These are phyloP conservation scores for Geopemphigus sp. DNA, from an alignment of 1,140 invertebrate genomes.

Conservation along the genomic window DNA sequence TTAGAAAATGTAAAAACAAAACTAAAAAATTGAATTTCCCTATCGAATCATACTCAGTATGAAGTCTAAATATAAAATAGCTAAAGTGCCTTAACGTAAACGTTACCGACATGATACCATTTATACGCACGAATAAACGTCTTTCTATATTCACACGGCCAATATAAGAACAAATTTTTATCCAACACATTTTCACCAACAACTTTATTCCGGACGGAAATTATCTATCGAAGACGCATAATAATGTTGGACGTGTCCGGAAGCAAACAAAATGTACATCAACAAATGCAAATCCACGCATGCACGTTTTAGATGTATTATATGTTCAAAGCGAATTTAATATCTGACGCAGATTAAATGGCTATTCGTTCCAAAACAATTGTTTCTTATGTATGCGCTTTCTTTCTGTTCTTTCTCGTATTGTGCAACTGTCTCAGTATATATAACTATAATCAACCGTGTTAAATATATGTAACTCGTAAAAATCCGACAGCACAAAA, in stretches of 20 bases:
- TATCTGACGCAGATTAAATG: neutral
- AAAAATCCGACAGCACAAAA: no score
- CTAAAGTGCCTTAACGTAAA: no score
- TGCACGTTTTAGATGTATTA: neutral
- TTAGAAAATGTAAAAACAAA: no score
- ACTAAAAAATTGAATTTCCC: no score
- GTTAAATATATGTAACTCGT: no score
- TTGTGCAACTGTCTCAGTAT: no score
- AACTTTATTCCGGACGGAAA: neutral
- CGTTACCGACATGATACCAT: no score
- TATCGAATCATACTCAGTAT: no score
- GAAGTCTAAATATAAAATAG: no score
- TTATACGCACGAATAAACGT: neutral
- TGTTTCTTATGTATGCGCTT: neutral
- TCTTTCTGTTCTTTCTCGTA: neutral
- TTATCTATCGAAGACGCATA: neutral
- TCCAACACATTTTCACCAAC: neutral
- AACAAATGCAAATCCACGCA: neutral
- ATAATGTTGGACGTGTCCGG: neutral
- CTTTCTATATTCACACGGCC: neutral
- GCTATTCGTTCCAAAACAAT: neutral
- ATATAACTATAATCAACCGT: no score
- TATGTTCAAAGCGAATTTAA: neutral
- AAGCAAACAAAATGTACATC: neutral
- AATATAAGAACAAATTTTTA: neutral